Evolutionary conservation across 2,797 vertebrate genomes (phyloP).

Genomic region (Sebastes iracundus): DNA sequence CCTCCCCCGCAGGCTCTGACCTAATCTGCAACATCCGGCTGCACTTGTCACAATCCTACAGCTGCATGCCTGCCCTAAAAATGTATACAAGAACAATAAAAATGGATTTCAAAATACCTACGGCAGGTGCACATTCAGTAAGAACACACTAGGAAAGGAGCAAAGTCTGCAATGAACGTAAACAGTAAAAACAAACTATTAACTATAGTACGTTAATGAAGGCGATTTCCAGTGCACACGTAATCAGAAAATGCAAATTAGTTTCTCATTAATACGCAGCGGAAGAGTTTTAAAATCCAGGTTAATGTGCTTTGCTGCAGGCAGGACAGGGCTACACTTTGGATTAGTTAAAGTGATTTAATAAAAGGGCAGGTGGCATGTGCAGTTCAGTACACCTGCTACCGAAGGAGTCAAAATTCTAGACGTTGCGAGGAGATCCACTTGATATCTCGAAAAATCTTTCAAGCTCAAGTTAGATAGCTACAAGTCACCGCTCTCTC

Average conservation of each 20-base stretch:
- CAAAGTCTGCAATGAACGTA: not conserved
- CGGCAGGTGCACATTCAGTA: not conserved
- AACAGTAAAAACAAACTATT: constrained; percentile 19
- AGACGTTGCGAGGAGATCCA: not conserved
- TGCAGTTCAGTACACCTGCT: not conserved
- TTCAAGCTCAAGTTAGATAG: constrained; percentile 25
- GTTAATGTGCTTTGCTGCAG: constrained; percentile 33
- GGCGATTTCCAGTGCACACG: constrained; percentile 11
- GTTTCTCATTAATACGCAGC: constrained; percentile 38
- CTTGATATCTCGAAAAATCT: not conserved
- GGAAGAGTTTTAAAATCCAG: constrained; percentile 30
- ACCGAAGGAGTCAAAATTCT: not conserved
- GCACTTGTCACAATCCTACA: constrained; percentile 4
- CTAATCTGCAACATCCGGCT: constrained; percentile 9
- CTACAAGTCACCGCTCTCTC: constrained; percentile 36
- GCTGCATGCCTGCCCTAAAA: constrained; percentile 16
- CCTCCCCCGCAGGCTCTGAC: constrained; percentile 1
- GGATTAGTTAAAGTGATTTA: constrained; percentile 40
- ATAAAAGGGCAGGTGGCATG: constrained; percentile 18
- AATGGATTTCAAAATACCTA: not conserved
- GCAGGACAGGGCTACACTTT: constrained; percentile 31
- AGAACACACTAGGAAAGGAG: not conserved
- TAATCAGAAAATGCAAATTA: constrained; percentile 55
- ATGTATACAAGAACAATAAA: constrained; percentile 1
- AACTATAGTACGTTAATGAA: constrained; percentile 26